phyloP scores from a whole-genome alignment of 2,113 vertebrate genomes.

The Lasiurus borealis region DNA sequence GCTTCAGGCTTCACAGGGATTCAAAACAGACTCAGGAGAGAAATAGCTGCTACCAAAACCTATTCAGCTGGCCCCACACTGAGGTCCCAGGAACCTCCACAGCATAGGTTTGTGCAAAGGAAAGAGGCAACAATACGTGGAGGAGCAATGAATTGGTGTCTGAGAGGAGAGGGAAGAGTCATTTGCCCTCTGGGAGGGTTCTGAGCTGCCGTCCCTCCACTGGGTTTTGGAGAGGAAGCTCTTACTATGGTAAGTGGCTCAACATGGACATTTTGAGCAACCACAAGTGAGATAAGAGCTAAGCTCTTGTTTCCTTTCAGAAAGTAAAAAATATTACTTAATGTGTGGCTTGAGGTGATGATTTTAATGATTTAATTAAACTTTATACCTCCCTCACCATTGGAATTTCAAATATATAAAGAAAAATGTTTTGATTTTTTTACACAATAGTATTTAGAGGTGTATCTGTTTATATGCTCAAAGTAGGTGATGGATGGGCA shows the following conservation, averaged over 20 bases:
- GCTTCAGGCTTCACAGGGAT: neutral
- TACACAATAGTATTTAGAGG: neutral
- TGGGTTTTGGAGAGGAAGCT: slow-evolving; percentile 52
- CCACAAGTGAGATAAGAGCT: neutral
- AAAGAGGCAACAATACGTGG: neutral
- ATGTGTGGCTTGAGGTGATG: neutral
- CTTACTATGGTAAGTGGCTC: slow-evolving; percentile 41
- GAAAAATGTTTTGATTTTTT: neutral
- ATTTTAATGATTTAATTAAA: neutral
- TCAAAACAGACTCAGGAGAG: neutral
- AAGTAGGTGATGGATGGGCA: neutral
- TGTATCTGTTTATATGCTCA: neutral
- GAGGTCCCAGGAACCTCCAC: neutral
- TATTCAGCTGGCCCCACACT: too few relatives aligned
- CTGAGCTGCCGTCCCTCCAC: neutral
- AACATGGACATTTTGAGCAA: neutral
- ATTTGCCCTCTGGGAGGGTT: fast-evolving
- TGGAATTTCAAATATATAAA: neutral
- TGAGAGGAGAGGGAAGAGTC: neutral
- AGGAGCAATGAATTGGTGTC: neutral
- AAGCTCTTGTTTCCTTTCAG: slow-evolving; percentile 36
- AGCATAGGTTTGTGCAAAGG: neutral
- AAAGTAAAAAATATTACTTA: slow-evolving; percentile 35
- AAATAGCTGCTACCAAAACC: neutral
- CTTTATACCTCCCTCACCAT: neutral